These are phyloP conservation scores for Maconellicoccus hirsutus DNA, from an alignment of 1,140 invertebrate species.

Conservation along the genomic window DNA sequence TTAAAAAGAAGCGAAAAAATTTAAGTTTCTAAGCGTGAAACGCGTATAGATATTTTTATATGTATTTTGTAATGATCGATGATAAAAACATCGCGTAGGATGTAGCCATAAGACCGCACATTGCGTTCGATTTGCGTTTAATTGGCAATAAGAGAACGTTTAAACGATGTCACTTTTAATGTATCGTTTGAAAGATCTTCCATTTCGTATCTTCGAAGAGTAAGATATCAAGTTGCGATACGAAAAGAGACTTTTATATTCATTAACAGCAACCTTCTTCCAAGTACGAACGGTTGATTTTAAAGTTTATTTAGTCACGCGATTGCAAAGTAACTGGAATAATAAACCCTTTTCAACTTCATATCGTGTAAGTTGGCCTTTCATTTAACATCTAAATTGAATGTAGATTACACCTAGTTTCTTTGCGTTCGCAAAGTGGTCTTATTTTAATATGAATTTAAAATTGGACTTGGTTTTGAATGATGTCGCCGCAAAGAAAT, in stretches of 20 bases:
- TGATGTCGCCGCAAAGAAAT: no score
- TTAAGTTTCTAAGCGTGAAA: not conserved
- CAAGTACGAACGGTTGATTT: not conserved
- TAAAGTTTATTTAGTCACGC: not conserved
- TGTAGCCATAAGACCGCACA: constrained; percentile 12
- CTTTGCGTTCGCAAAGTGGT: no score
- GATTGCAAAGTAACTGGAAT: not conserved
- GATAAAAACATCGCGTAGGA: constrained; percentile 18
- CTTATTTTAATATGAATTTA: no score
- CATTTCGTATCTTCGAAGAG: not conserved
- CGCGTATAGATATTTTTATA: not conserved
- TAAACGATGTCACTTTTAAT: constrained; percentile 20
- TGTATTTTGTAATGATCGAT: not conserved
- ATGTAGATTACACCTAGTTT: no score
- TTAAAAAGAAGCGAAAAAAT: not conserved
- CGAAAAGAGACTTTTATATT: constrained; percentile 2
- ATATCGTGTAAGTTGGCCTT: no score
- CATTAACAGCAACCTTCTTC: constrained; percentile 1
- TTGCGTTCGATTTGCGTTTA: constrained; percentile 20
- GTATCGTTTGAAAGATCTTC: constrained; percentile 16
- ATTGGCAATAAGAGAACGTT: constrained; percentile 21
- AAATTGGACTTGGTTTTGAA: no score
- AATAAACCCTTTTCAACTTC: not conserved
- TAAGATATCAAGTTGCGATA: constrained; percentile 16
- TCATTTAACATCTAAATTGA: no score